These are phyloP conservation scores for Cheilosia impressa DNA, from an alignment of 2,888 invertebrate species.

Conservation along the genomic window DNA sequence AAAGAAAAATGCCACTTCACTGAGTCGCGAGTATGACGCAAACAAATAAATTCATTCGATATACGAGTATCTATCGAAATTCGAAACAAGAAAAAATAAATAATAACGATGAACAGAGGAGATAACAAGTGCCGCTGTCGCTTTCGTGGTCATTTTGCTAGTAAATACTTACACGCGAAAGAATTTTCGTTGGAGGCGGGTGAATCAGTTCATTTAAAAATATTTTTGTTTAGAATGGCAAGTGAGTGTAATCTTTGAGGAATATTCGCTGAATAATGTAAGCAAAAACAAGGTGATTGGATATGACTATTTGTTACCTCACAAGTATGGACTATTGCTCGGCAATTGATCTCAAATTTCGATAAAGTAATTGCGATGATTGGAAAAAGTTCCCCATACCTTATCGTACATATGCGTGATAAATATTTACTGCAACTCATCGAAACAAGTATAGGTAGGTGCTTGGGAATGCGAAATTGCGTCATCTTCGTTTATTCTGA, in stretches of 20 bases:
- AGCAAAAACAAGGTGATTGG: constrained; percentile 45
- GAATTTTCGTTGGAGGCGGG: constrained; percentile 21
- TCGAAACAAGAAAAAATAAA: background rate
- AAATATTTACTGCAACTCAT: too few species aligned
- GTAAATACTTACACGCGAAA: background rate
- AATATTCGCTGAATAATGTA: constrained; percentile 7
- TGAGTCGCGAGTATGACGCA: constrained; percentile 8
- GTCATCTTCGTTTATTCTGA: background rate
- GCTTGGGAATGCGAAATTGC: background rate
- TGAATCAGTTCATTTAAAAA: constrained; percentile 44
- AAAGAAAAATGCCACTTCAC: constrained; percentile 11
- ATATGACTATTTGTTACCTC: background rate
- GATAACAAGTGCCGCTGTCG: background rate
- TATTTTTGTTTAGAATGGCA: constrained; percentile 27
- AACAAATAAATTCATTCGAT: constrained; percentile 28
- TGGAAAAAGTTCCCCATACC: too few species aligned
- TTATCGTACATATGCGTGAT: too few species aligned
- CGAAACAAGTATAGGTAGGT: too few species aligned
- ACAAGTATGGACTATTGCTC: too few species aligned
- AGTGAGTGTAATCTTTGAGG: background rate
- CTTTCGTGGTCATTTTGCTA: constrained; percentile 1
- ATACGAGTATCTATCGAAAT: constrained; percentile 5
- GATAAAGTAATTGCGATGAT: background rate
- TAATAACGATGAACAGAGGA: background rate
- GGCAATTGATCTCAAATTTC: background rate